Percentiles rank a stretch among this genome's conserved stretches.
These are phyloP conservation scores for Hydrophis major DNA, from an alignment of 2,797 vertebrate species.

Conservation along the genomic window DNA sequence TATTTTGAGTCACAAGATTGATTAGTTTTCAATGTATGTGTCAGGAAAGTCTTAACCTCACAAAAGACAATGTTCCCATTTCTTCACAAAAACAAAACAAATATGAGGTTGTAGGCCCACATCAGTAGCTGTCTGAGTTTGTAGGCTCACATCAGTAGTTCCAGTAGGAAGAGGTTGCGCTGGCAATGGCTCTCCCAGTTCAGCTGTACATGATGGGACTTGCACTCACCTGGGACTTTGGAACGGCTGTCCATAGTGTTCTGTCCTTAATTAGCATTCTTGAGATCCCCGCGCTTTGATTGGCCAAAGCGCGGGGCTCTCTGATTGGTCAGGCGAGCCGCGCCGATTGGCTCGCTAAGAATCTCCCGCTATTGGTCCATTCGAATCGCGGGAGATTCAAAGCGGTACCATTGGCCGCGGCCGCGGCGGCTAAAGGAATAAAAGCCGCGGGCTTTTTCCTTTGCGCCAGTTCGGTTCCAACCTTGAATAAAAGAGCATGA, in stretches of 20 bases:
- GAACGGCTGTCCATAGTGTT: background rate
- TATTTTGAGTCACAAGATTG: background rate
- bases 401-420: no score
- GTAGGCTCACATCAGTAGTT: background rate
- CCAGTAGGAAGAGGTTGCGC: background rate
- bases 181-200: background rate
- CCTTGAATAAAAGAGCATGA: no score
- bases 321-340: no score
- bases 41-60: background rate
- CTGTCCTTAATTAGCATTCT: no score
- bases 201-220: background rate
- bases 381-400: no score
- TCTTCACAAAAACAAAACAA: background rate
- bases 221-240: background rate
- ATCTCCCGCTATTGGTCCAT: no score
- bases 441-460: no score
- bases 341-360: no score
- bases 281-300: no score
- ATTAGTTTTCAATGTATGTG: background rate
- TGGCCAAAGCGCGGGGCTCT: no score
- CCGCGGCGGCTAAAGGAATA: no score
- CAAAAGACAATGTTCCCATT: background rate
- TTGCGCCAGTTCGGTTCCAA: no score
- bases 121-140: background rate
- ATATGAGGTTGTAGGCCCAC: background rate